A percentile compares a stretch with the other conserved stretches of the same genome.
phyloP scores from a whole-genome alignment of 2,797 vertebrate species.

The Serranus cabrilla region DNA sequence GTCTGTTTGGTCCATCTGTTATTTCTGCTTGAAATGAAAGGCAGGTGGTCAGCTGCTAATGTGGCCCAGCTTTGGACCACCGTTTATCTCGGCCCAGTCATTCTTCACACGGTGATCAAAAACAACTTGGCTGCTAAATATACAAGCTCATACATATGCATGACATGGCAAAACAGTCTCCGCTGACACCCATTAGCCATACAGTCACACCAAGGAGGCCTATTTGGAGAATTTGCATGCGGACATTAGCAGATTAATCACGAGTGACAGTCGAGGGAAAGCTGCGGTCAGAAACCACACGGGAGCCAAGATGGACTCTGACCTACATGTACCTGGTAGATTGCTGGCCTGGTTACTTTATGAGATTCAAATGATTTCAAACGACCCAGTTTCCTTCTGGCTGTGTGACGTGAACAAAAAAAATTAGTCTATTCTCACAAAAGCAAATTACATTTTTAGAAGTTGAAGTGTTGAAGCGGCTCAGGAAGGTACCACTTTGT shows the following conservation, averaged over 20 bases:
- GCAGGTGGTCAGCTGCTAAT: conserved; percentile 79
- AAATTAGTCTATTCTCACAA: conserved; percentile 26
- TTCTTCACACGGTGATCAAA: conserved; percentile 76
- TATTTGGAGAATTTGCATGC: conserved; percentile 82
- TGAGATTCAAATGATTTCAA: conserved; percentile 73
- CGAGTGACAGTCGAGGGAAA: conserved; percentile 77
- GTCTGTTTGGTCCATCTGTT: conserved; percentile 66
- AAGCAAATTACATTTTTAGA: conserved; percentile 46
- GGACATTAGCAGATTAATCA: conserved; percentile 86
- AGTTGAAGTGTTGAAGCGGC: conserved; percentile 8
- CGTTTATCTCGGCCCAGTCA: conserved; percentile 65
- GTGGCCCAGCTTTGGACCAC: conserved; percentile 63
- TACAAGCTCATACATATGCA: conserved; percentile 86
- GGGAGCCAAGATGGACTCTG: conserved; percentile 74
- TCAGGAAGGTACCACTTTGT: conserved; percentile 8
- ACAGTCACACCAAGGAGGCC: conserved; percentile 73
- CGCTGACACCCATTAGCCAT: conserved; percentile 78
- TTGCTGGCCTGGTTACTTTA: conserved; percentile 70
- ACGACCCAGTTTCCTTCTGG: conserved; percentile 67
- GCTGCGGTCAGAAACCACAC: conserved; percentile 69
- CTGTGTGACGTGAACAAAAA: conserved; percentile 20
- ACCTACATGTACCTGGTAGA: conserved; percentile 74
- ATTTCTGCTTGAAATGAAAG: conserved; percentile 61
- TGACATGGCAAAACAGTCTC: conserved; percentile 79
- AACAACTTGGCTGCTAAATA: conserved; percentile 80